Percentiles rank a stretch among this genome's conserved stretches.
These are phyloP conservation scores for Trichoplax adhaerens DNA, from an alignment of 37 sponge, comb jelly and placozoan species.

Conservation along the genomic window DNA sequence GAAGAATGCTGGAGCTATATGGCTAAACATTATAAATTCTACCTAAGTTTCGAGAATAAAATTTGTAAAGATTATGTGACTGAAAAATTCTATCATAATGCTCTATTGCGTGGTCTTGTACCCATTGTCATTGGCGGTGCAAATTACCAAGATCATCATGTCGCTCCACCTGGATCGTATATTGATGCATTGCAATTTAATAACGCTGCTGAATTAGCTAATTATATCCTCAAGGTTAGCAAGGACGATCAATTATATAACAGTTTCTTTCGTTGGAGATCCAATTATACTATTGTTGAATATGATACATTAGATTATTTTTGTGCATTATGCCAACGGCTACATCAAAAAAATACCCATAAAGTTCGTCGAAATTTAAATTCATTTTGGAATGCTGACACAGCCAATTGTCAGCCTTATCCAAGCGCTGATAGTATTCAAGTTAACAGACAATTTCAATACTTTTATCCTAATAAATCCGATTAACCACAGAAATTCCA, in stretches of 20 bases:
- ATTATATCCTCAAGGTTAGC: neutral
- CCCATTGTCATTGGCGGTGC: constrained; percentile 5
- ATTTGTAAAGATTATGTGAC: constrained; percentile 3
- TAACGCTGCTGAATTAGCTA: neutral
- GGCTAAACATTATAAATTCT: neutral
- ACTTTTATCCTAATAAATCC: too few species aligned
- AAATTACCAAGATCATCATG: neutral
- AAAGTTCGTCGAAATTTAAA: too few species aligned
- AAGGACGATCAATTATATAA: neutral
- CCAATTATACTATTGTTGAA: neutral
- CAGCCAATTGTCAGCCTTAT: too few species aligned
- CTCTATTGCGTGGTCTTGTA: neutral
- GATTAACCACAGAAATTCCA: too few species aligned
- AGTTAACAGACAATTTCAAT: too few species aligned
- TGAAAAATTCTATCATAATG: constrained; percentile 1
- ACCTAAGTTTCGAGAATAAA: neutral
- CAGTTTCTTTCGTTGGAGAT: neutral
- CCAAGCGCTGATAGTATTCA: too few species aligned
- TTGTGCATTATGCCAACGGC: too few species aligned
- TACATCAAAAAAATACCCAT: too few species aligned
- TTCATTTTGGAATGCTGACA: too few species aligned
- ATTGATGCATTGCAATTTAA: neutral
- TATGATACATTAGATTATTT: neutral
- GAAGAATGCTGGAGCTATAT: too few species aligned
- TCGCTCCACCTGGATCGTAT: neutral